A percentile compares a stretch with the other conserved stretches of the same genome.
phyloP scores from a whole-genome alignment of 2,113 vertebrate species.

The Anser brachyrhynchus region DNA sequence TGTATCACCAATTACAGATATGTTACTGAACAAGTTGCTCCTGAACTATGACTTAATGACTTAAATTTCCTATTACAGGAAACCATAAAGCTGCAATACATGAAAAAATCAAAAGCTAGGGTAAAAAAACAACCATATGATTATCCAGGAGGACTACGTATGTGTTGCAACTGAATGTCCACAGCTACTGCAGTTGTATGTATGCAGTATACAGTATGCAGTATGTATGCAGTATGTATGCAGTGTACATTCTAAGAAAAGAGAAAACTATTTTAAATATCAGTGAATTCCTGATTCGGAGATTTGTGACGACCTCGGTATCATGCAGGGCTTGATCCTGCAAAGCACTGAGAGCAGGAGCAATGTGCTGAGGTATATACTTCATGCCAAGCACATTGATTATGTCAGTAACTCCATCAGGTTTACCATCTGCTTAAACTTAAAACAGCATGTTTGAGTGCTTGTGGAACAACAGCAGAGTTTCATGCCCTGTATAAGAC shows the following conservation, averaged over 20 bases:
- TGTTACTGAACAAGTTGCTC: neutral
- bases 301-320: neutral
- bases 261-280: neutral
- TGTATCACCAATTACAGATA: neutral
- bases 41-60: neutral
- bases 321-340: neutral
- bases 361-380: neutral
- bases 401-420: neutral
- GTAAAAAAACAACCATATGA: fast-evolving
- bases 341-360: neutral
- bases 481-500: fast-evolving
- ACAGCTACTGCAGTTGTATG: neutral
- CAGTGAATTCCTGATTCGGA: neutral
- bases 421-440: neutral
- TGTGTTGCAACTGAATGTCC: neutral
- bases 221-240: no score
- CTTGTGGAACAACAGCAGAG: neutral
- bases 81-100: neutral
- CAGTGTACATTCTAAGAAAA: neutral
- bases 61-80: conserved; percentile 1
- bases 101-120: neutral
- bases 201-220: no score
- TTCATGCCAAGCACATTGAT: neutral
- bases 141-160: neutral
- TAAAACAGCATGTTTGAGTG: neutral